A percentile compares a stretch with the other conserved stretches of the same genome.
Conservation (phyloP, 2,797 vertebrate genomes). For the Scarus forsteni region DNA sequence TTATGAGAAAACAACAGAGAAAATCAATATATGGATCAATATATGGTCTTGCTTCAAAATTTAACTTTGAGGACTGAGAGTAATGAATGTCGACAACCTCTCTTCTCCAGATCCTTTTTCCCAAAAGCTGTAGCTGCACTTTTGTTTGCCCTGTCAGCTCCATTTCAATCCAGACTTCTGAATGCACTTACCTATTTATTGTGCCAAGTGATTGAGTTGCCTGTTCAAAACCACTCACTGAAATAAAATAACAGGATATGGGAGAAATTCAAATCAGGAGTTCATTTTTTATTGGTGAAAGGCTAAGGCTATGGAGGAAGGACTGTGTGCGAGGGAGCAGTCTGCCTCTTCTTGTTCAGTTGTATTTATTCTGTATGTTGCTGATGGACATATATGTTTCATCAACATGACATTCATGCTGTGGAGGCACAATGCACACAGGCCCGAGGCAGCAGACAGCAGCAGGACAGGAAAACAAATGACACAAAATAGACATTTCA, state of each 20-base stretch:
- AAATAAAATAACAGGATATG: slow-evolving; percentile 14
- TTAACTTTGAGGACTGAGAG: slow-evolving; percentile 3
- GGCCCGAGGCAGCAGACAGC: slow-evolving; percentile 7
- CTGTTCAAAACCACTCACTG: slow-evolving; percentile 19
- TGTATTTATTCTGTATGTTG: background rate
- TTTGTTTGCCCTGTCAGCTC: slow-evolving; percentile 9
- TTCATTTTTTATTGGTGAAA: background rate
- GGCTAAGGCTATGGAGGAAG: background rate
- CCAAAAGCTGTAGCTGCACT: slow-evolving; percentile 8
- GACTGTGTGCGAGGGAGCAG: background rate
- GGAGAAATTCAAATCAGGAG: slow-evolving; percentile 9
- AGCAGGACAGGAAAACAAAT: slow-evolving; percentile 7
- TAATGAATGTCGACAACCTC: slow-evolving; percentile 21
- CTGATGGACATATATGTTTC: slow-evolving; percentile 36
- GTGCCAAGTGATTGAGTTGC: slow-evolving; percentile 9
- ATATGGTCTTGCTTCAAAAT: slow-evolving; percentile 3
- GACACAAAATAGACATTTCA: slow-evolving; percentile 11
- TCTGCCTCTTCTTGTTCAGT: slow-evolving; percentile 1
- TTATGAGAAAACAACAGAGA: background rate
- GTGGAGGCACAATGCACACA: slow-evolving; percentile 10
- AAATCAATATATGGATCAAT: slow-evolving; percentile 28
- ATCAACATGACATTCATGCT: slow-evolving; percentile 22
- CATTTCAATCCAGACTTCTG: background rate
- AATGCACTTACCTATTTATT: slow-evolving; percentile 5
- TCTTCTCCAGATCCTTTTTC: slow-evolving; percentile 9